A percentile compares a stretch with the other conserved stretches of the same genome.
phyloP scores from a whole-genome alignment of 92 coral and sea anemone species.

The Zoanthus sansibaricus region DNA sequence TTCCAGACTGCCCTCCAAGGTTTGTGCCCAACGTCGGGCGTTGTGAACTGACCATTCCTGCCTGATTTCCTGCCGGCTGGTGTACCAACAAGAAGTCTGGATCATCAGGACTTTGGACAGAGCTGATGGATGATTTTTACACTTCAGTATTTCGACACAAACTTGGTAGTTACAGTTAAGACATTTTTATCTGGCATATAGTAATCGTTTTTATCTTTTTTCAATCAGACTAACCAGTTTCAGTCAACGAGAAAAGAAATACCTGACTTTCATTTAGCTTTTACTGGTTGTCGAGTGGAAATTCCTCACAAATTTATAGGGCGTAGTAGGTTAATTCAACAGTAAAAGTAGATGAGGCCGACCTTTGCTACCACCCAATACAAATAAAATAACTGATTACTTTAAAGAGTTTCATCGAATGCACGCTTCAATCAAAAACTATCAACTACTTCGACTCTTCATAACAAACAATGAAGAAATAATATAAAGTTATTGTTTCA shows the following conservation, averaged over 20 bases:
- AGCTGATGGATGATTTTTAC: neutral
- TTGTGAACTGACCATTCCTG: conserved; percentile 61
- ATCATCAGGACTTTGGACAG: conserved; percentile 55
- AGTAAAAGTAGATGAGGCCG: neutral
- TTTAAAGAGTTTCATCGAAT: too few relatives aligned
- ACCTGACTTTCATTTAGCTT: too few relatives aligned
- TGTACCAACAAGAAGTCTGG: conserved; percentile 62
- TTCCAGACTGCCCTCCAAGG: conserved; percentile 65
- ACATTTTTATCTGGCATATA: neutral
- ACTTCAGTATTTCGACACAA: neutral
- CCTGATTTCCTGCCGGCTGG: conserved; percentile 45
- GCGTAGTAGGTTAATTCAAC: neutral
- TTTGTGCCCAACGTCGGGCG: conserved; percentile 53
- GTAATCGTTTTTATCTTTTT: neutral
- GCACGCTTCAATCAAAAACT: too few relatives aligned
- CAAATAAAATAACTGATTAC: neutral
- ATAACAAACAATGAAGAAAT: too few relatives aligned
- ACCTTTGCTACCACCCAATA: neutral
- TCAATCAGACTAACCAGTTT: too few relatives aligned
- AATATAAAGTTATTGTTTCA: too few relatives aligned
- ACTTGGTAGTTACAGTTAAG: neutral
- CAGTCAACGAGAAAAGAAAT: too few relatives aligned
- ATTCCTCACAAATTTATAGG: neutral
- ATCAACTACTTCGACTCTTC: too few relatives aligned
- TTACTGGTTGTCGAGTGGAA: too few relatives aligned